Percentiles rank a stretch among this genome's conserved stretches.
Conservation (phyloP, 2,888 invertebrate species). For the Apomyelois bistriatella region DNA sequence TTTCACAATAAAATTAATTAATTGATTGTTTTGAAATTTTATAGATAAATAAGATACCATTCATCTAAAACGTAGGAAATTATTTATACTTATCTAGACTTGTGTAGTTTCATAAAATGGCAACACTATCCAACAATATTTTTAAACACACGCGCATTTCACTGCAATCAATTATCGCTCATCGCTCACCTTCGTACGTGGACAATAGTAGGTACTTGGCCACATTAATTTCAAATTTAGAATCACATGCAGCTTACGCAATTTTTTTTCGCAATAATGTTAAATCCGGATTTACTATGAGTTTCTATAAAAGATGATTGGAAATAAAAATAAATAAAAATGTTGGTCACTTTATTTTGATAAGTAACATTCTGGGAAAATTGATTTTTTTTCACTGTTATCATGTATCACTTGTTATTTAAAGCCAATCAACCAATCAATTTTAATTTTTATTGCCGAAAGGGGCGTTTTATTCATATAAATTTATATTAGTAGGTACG, state of each 20-base stretch:
- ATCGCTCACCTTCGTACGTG: constrained; percentile 20
- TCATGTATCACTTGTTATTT: background rate
- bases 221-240: constrained; percentile 26
- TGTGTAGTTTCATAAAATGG: constrained; percentile 10
- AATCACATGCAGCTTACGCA: constrained; percentile 16
- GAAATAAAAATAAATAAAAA: too few species aligned
- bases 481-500: constrained; percentile 25
- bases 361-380: background rate
- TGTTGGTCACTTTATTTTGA: background rate
- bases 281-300: background rate
- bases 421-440: too few species aligned
- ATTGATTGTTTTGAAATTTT: too few species aligned
- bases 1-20: too few species aligned
- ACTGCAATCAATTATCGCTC: constrained; percentile 25
- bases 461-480: constrained; percentile 8
- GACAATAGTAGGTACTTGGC: constrained; percentile 21
- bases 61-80: background rate
- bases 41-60: too few species aligned
- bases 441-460: background rate
- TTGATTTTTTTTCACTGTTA: background rate
- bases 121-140: constrained; percentile 25
- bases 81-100: background rate
- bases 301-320: too few species aligned
- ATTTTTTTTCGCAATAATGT: background rate
- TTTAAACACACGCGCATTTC: constrained; percentile 27